Percentiles rank a stretch among this genome's conserved stretches.
These are phyloP conservation scores for Agrotis exclamationis DNA, from an alignment of 2,888 invertebrate genomes.

Conservation along the genomic window DNA sequence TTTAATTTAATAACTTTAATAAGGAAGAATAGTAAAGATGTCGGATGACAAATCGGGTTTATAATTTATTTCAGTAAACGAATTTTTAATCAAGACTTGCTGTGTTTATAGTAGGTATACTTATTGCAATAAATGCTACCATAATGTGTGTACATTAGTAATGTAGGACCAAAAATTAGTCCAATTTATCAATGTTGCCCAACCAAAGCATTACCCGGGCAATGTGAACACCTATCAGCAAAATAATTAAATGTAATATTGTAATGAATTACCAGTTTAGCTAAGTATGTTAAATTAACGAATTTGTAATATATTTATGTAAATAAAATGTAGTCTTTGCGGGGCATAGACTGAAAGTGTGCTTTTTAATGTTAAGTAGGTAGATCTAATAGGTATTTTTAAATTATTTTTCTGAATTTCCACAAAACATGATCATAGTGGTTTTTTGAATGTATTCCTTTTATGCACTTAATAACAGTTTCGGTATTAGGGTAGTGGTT, in stretches of 20 bases:
- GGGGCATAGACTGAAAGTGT: slow-evolving; percentile 70
- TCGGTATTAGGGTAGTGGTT: neutral
- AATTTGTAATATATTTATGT: slow-evolving; percentile 59
- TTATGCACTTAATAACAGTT: slow-evolving; percentile 21
- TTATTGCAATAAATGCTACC: slow-evolving; percentile 54
- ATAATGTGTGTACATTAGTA: slow-evolving; percentile 48
- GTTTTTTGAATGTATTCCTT: slow-evolving; percentile 23
- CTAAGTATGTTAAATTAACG: slow-evolving; percentile 35
- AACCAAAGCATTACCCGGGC: slow-evolving; percentile 46
- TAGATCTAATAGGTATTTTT: slow-evolving; percentile 39
- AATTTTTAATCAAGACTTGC: slow-evolving; percentile 64
- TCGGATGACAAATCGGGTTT: slow-evolving; percentile 27
- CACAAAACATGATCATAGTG: slow-evolving; percentile 1
- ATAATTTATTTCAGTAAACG: slow-evolving; percentile 53
- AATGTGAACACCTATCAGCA: slow-evolving; percentile 36
- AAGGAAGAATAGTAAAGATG: neutral
- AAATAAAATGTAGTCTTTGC: slow-evolving; percentile 68
- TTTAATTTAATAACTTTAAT: slow-evolving; percentile 6
- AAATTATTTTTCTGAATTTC: slow-evolving; percentile 30
- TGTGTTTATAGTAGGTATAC: slow-evolving; percentile 56
- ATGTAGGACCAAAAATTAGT: slow-evolving; percentile 50
- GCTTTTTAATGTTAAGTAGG: slow-evolving; percentile 66
- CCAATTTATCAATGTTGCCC: slow-evolving; percentile 54
- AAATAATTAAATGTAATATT: slow-evolving; percentile 41
- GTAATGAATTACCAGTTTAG: slow-evolving; percentile 49